Evolutionary conservation across 2,888 invertebrate species (phyloP), one percentile per base, ranked within the genome.

Genomic region (Unio pictorum): DNA sequence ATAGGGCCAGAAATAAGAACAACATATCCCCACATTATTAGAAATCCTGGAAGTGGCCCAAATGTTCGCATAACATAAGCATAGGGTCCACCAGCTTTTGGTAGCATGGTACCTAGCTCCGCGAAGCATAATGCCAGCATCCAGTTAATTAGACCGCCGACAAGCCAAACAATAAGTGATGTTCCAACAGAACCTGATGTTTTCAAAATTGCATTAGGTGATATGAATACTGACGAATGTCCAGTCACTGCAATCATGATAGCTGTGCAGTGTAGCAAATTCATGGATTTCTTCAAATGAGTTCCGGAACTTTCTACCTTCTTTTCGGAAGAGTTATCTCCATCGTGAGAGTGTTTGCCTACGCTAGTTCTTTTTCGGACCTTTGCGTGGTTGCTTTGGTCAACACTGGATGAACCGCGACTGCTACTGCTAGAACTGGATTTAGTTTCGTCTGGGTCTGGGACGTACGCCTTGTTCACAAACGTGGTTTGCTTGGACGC

Each of bases 131-230:
- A 88, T 0, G 95, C 83, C 45, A 78, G 72, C 7, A 78, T 78
- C 26, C 85, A 59, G 61, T 87, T 86, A 89, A 98, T 93, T 89
- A 96, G 91, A 86, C 98, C 98, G 91, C 97, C 97, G 87, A 95
- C 93, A 92, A 95, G 94, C 98, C 98, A 98, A 89, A 97, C 94
- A 90, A 97, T 93, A 92, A 98, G 95, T 92, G 96, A 96, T 91
- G 96, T 93, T 91, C 96, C 97, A 91, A 97, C 95, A 90, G 97
- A 98, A 91, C 95, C 95, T 0, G 95, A 93, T 80, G 93, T 92
- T 80, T 92, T 90, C 90, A 98, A 92, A 90, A 98, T 94, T 91
- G 96, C 96, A 91, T 96, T 95, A 91, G 98, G 97, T 92, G 97
- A 97, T 91, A 98, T 96, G 93, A 98, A 98, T 91, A 98, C 97